Evolutionary conservation across 2,888 invertebrate species (phyloP).

Genomic region (Caenorhabditis auriculariae): DNA sequence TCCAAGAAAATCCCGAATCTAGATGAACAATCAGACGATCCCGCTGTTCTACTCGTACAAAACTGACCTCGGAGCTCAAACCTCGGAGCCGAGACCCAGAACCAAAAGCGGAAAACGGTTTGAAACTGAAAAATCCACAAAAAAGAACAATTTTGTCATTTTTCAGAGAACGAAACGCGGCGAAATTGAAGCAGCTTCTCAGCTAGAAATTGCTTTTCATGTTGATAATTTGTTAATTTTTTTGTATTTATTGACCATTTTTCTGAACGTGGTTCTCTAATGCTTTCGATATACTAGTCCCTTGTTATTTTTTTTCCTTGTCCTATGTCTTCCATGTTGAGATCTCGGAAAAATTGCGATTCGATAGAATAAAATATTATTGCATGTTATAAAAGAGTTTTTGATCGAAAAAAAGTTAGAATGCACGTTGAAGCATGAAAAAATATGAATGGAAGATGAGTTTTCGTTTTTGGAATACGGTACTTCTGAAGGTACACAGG

Average conservation of each 20-base stretch:
- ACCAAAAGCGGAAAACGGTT: slow-evolving; percentile 33
- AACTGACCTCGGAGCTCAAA: slow-evolving; percentile 25
- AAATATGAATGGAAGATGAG: too few species aligned
- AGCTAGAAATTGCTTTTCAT: slow-evolving; percentile 65
- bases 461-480: too few species aligned
- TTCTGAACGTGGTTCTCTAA: background rate
- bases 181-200: slow-evolving; percentile 48
- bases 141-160: background rate
- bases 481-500: too few species aligned
- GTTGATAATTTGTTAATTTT: background rate
- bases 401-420: too few species aligned
- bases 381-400: too few species aligned
- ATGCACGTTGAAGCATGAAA: too few species aligned
- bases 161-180: slow-evolving; percentile 51
- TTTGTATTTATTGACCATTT: background rate
- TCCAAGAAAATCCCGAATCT: background rate
- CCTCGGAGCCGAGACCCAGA: slow-evolving; percentile 14
- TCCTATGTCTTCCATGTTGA: too few species aligned
- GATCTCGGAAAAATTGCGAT: too few species aligned
- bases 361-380: too few species aligned
- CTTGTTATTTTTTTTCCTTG: too few species aligned
- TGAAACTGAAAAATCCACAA: background rate
- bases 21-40: slow-evolving; percentile 26
- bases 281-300: too few species aligned
- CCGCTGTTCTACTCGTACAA: slow-evolving; percentile 40